phyloP scores from a whole-genome alignment of 2,797 vertebrate species.

The Salarias fasciatus region DNA sequence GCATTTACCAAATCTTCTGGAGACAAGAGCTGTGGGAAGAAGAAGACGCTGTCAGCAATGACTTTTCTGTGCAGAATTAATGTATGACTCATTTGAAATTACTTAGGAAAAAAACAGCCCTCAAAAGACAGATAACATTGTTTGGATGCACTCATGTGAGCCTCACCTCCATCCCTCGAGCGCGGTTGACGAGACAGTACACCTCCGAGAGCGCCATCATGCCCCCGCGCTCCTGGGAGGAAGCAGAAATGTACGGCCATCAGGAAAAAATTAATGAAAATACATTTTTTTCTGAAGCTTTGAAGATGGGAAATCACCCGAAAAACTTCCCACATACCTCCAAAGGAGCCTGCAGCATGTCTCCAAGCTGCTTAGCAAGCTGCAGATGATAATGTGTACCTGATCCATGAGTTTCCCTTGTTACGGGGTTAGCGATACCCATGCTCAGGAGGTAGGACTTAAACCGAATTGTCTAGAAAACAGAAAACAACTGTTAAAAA shows the following conservation, averaged over 20 bases:
- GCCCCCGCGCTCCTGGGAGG: constrained; percentile 90
- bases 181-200: constrained; percentile 96
- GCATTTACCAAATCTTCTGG: constrained; percentile 97
- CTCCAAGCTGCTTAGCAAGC: constrained; percentile 93
- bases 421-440: constrained; percentile 98
- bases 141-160: neutral
- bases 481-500: constrained; percentile 2
- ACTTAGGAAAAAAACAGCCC: too few relatives aligned
- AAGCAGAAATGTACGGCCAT: neutral
- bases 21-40: constrained; percentile 87
- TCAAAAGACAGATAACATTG: too few relatives aligned
- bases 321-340: constrained; percentile 81
- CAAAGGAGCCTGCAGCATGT: constrained; percentile 91
- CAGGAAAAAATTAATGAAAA: neutral
- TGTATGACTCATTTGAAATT: too few relatives aligned
- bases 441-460: constrained; percentile 98
- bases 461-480: constrained; percentile 91
- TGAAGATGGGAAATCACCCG: neutral
- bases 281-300: too few relatives aligned
- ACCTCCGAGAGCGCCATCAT: constrained; percentile 99
- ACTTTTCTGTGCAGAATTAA: neutral
- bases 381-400: constrained; percentile 98
- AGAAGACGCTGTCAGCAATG: neutral
- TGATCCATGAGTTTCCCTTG: constrained; percentile 93
- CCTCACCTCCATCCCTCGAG: constrained; percentile 95